Evolutionary conservation across 2,113 vertebrate genomes (phyloP).

Genomic region (Oreocharis arfaki): DNA sequence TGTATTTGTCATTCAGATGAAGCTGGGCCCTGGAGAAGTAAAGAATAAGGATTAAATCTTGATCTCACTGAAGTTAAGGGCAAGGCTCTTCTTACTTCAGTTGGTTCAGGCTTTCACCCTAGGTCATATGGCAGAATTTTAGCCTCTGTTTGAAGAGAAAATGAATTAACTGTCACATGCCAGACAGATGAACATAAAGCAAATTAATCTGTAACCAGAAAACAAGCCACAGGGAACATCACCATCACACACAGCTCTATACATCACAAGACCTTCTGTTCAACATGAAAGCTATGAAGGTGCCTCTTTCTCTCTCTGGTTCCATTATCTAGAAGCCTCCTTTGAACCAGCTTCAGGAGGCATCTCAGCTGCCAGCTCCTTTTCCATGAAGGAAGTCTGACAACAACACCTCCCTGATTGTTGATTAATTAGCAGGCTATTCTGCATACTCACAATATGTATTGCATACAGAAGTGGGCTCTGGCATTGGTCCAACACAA

Average conservation of each 20-base stretch:
- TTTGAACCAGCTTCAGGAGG: neutral
- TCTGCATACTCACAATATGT: neutral
- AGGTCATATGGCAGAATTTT: slow-evolving; percentile 6
- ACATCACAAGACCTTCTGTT: slow-evolving; percentile 40
- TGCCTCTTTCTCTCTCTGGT: neutral
- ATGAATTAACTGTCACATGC: slow-evolving; percentile 69
- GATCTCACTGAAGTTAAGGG: neutral
- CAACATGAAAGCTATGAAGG: neutral
- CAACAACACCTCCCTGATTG: neutral
- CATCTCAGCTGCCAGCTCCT: neutral
- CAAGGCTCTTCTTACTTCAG: neutral
- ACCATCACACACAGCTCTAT: slow-evolving; percentile 18
- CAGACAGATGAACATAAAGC: slow-evolving; percentile 63
- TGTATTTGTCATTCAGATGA: neutral
- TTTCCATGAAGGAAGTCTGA: neutral
- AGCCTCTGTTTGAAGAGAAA: slow-evolving; percentile 56
- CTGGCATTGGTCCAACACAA: slow-evolving; percentile 3
- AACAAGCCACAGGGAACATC: slow-evolving; percentile 46
- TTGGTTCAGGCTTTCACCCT: neutral
- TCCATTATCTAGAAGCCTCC: neutral
- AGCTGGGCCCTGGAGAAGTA: neutral
- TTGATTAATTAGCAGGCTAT: neutral
- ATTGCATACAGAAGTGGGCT: neutral
- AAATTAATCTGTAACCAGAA: slow-evolving; percentile 57
- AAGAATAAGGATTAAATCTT: neutral